Conservation (phyloP, 92 coral and sea anemone species). For the Zoanthus gigantus region DNA sequence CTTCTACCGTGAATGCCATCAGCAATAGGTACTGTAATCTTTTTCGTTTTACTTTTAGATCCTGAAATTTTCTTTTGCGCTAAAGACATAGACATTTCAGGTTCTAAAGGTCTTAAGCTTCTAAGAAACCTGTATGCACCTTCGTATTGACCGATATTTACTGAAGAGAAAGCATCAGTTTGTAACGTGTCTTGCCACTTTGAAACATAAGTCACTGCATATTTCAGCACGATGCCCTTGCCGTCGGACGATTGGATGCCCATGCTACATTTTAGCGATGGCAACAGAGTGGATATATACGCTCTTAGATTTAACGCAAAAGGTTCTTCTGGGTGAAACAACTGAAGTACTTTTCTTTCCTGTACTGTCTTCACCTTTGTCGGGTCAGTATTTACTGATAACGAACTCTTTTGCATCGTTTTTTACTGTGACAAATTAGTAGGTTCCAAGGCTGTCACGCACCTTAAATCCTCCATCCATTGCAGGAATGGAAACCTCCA, state of each 20-base stretch:
- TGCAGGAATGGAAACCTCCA: slow-evolving; percentile 73
- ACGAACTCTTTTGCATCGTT: slow-evolving; percentile 42
- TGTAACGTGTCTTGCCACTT: slow-evolving; percentile 53
- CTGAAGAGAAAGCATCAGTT: slow-evolving; percentile 18
- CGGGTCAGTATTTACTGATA: not conserved
- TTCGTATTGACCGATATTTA: not conserved
- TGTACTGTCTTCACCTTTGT: not conserved
- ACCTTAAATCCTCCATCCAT: slow-evolving; percentile 33
- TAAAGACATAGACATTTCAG: slow-evolving; percentile 46
- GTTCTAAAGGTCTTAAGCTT: slow-evolving; percentile 25
- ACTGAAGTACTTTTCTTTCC: not conserved
- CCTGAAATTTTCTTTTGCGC: not conserved
- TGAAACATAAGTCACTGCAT: slow-evolving; percentile 45
- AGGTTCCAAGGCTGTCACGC: slow-evolving; percentile 12
- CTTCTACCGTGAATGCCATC: not conserved
- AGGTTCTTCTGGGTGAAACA: slow-evolving; percentile 39
- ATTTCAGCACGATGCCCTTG: slow-evolving; percentile 51
- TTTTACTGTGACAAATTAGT: slow-evolving; percentile 45
- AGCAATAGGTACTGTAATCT: not conserved
- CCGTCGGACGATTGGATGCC: slow-evolving; percentile 57
- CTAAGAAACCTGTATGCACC: slow-evolving; percentile 21
- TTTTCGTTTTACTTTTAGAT: not conserved
- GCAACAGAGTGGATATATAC: slow-evolving; percentile 48
- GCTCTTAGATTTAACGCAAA: slow-evolving; percentile 56
- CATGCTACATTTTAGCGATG: slow-evolving; percentile 58